These are phyloP conservation scores for Mizuhopecten yessoensis DNA, from an alignment of 1,140 invertebrate species.

Conservation along the genomic window DNA sequence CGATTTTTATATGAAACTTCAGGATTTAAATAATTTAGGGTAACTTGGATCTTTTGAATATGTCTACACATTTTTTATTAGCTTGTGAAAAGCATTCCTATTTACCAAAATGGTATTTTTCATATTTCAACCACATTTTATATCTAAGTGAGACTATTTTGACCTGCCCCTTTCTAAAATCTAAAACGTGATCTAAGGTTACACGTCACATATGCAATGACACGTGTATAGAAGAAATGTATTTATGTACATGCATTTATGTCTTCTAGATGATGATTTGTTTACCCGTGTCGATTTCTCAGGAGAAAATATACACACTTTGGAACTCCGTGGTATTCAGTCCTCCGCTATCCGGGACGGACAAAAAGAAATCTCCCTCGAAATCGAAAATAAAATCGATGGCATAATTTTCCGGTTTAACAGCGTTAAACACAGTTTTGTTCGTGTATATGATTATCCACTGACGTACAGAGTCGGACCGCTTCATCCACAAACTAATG, in stretches of 20 bases:
- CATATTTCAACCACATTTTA: too few relatives aligned
- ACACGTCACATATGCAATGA: too few relatives aligned
- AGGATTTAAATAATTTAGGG: too few relatives aligned
- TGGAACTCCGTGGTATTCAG: conserved; percentile 5
- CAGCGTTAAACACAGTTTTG: not conserved
- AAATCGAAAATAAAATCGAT: not conserved
- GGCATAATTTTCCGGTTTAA: not conserved
- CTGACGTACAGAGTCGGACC: not conserved
- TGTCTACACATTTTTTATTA: too few relatives aligned
- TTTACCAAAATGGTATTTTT: too few relatives aligned
- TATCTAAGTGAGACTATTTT: too few relatives aligned
- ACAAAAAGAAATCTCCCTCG: not conserved
- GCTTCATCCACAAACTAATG: not conserved
- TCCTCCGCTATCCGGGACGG: not conserved
- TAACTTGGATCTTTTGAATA: too few relatives aligned
- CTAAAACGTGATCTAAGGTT: too few relatives aligned
- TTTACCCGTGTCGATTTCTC: not conserved
- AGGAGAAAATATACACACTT: not conserved
- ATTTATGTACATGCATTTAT: not conserved
- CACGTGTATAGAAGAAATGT: too few relatives aligned
- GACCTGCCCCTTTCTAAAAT: too few relatives aligned
- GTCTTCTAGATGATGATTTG: not conserved
- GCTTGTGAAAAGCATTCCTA: too few relatives aligned
- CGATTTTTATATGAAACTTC: too few relatives aligned
- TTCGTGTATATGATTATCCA: not conserved